Percentiles rank a stretch among this genome's conserved stretches.
These are phyloP conservation scores for Epizoanthus fatuus DNA, from an alignment of 92 coral and sea anemone genomes.

Conservation along the genomic window DNA sequence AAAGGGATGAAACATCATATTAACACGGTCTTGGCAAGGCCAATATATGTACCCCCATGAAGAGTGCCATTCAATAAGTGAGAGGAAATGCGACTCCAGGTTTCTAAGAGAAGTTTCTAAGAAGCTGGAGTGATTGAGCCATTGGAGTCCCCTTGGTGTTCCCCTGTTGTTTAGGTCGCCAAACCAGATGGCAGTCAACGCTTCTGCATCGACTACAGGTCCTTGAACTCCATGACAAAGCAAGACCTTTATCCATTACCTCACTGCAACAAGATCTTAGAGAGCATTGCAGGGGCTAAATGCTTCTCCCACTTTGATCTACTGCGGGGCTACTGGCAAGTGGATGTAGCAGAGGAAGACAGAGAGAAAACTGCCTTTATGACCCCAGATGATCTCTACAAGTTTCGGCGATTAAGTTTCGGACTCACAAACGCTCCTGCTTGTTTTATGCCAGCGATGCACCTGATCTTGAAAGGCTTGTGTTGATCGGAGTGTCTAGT, in stretches of 20 bases:
- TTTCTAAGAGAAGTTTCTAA: slow-evolving; percentile 37
- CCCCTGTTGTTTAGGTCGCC: slow-evolving; percentile 39
- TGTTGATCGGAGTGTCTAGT: slow-evolving; percentile 45
- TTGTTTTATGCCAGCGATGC: slow-evolving; percentile 49
- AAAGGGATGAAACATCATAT: neutral
- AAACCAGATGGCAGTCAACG: slow-evolving; percentile 45
- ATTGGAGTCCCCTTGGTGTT: slow-evolving; percentile 46
- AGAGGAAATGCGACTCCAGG: slow-evolving; percentile 26
- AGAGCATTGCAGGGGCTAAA: slow-evolving; percentile 45
- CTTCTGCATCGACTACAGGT: slow-evolving; percentile 60
- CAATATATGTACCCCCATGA: slow-evolving; percentile 13
- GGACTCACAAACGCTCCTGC: slow-evolving; percentile 20
- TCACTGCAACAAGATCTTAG: slow-evolving; percentile 53
- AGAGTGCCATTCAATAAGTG: slow-evolving; percentile 13
- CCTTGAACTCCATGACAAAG: slow-evolving; percentile 44
- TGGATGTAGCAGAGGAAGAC: slow-evolving; percentile 43
- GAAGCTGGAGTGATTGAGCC: slow-evolving; percentile 46
- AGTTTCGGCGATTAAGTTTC: too few species aligned
- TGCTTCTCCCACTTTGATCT: slow-evolving; percentile 53
- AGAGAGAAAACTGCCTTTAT: slow-evolving; percentile 50
- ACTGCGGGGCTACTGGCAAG: slow-evolving; percentile 46
- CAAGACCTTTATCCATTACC: neutral
- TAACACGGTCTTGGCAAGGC: slow-evolving; percentile 31
- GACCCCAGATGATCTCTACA: slow-evolving; percentile 7
- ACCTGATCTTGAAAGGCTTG: slow-evolving; percentile 43